A percentile compares a stretch with the other conserved stretches of the same genome.
Conservation (phyloP, 1,140 invertebrate species). For the Drosophila nasuta region DNA sequence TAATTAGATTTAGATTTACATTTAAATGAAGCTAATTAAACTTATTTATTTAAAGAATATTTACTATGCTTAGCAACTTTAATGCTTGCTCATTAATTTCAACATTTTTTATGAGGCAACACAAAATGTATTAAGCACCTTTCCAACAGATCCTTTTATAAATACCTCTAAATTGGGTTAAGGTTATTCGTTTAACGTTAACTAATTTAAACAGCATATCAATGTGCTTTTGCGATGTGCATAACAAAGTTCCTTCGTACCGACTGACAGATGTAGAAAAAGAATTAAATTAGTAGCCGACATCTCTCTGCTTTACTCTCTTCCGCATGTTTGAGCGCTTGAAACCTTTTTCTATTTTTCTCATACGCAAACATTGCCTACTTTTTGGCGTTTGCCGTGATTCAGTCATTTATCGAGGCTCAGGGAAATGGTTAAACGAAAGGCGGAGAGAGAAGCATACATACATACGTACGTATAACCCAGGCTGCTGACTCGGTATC, state of each 20-base stretch:
- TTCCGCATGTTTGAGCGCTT: not conserved
- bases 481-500: constrained; percentile 50
- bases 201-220: constrained; percentile 20
- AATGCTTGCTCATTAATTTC: no score
- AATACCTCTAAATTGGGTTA: constrained; percentile 10
- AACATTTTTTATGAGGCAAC: not conserved
- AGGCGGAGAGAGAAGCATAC: not conserved
- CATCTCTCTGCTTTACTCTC: constrained; percentile 15
- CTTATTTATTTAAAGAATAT: no score
- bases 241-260: constrained; percentile 2
- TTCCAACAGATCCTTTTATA: not conserved
- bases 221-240: constrained; percentile 7
- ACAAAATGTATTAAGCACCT: not conserved
- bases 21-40: no score
- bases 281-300: constrained; percentile 20
- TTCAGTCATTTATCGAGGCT: constrained; percentile 1
- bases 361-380: constrained; percentile 21
- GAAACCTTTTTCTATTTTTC: constrained; percentile 2
- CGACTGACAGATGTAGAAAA: constrained; percentile 8
- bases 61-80: no score
- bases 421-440: not conserved
- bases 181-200: not conserved
- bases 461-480: not conserved
- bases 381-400: constrained; percentile 18
- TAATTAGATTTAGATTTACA: no score